Base-by-base conservation (phyloP, 2,888 invertebrate species). In the Artemia sinica region DNA sequence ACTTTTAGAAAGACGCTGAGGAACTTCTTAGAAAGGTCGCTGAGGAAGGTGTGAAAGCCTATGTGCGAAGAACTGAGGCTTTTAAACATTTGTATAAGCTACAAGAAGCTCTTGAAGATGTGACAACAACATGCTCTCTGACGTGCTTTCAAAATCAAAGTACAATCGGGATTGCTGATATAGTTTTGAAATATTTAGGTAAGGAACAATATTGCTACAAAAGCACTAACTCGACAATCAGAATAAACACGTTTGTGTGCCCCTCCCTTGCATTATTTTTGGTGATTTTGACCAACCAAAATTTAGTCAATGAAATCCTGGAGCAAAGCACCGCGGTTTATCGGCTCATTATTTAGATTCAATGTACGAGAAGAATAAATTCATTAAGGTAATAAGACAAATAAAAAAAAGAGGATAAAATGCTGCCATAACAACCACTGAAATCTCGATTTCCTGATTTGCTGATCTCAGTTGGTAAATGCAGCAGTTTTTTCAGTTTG, bases 121-220 rank as follows among this genome's bases (percentile, higher is more conserved):
- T 93, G 1, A 95, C 94, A 1, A 88, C 92, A 49, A 89, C 91
- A 18, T 94, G 94, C 76, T 86, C 95, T 73, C 80, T 95, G 72
- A 94, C 95, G 80, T 84, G 84, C 74, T 96, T 94, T 79, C 84
- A 86, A 75, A 92, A 91, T 76, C 86, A 86, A 74, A 84, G 82
- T 72, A 87, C 89, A 28, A 80, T 95, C 48, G 80, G 86, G 70
- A 86, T 87, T 79, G 93, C 94, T 48, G 95, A 95, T 78, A 83
- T 89, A 69, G 85, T 95, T 69, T 81, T 96, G 11, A 92, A 91
- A 77, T 86, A 88, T 73, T 82, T 91, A 71, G 88, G 91, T 77
- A 75, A 75, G 73, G 72, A 51, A 51, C 8, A 50, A 41, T 50
- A 63, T 11, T 65, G 9, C 65, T 67, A 13, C 48, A 13, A 10